These are phyloP conservation scores for Lacerta agilis DNA, from an alignment of 2,797 vertebrate genomes.

Conservation along the genomic window DNA sequence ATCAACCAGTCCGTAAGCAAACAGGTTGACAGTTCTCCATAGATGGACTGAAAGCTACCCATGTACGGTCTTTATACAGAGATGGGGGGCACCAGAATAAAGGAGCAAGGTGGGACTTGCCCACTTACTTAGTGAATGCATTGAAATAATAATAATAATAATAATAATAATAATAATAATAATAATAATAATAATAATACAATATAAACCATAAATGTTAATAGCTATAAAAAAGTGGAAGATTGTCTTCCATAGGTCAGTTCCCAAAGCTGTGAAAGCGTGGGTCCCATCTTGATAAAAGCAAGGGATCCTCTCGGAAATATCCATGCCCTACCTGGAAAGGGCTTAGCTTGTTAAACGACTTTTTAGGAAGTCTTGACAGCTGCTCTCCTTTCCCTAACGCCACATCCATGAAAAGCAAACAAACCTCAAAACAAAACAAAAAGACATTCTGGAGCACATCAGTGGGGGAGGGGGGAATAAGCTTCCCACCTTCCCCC, in stretches of 20 bases:
- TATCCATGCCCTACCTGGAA: background rate
- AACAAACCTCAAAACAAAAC: no score
- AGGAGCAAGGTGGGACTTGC: background rate
- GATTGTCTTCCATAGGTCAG: background rate
- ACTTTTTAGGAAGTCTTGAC: background rate
- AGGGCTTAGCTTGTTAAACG: background rate
- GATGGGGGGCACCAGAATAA: background rate
- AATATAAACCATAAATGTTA: background rate
- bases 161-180: background rate
- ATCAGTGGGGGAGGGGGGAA: background rate
- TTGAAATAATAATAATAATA: background rate
- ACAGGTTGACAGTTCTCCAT: background rate
- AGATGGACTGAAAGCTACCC: background rate
- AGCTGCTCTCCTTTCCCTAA: background rate
- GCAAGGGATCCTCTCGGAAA: background rate
- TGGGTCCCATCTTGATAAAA: background rate
- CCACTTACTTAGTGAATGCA: constrained; percentile 3
- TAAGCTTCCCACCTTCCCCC: background rate
- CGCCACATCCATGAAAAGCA: background rate
- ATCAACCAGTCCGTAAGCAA: background rate
- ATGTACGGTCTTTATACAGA: background rate
- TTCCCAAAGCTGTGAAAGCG: background rate
- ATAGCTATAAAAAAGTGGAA: background rate
- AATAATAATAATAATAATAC: background rate
- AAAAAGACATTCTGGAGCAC: background rate